Base-by-base conservation (phyloP, 2,888 invertebrate genomes). In the Caenorhabditis japonica region DNA sequence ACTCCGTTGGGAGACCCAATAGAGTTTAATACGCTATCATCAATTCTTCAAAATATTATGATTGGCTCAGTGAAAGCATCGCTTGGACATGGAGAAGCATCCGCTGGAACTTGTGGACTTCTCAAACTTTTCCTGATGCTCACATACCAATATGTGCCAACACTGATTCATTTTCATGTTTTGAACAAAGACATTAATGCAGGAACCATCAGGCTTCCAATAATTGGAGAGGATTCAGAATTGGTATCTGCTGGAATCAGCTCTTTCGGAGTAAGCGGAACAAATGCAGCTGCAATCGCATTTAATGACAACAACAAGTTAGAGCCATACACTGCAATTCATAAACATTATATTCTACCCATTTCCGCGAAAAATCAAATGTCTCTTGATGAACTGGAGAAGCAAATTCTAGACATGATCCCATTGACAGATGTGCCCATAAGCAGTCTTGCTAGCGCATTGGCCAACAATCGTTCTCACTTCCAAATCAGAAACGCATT, bases 1-100 rank as follows among this genome's bases (percentile, higher is more conserved):
- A 87, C 87, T 13, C 77, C 83, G 10, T 75, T 88, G 3, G 88
- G 88, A 8, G 88, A 88, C 59, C 87, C 88, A 5, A 83, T 88
- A 7, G 88, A 88, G 56, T 72, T 80, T 49, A 84, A 82, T 44
- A 80, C 79, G 12, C 66, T 86, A 12, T 75, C 81, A 0, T 72
- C 75, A 3, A 74, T 80, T 1, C 53, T 86, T 0, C 62, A 66
- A 21, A 68, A 73, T 12, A 70, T 72, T 1, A 53, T 75, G 0
- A 69, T 82, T 12, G 77, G 75, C 8, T 76, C 83, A 12, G 78
- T 76, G 7, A 86, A 86, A 66, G 79, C 87, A 5, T 79, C 77
- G 2, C 64, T 86, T 4, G 86, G 86, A 12, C 86, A 86, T 51
- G 78, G 81, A 25, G 86, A 86, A 75, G 86, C 85, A 7, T 83